A percentile compares a stretch with the other conserved stretches of the same genome.
These are phyloP conservation scores for Plagodis pulveraria DNA, from an alignment of 2,888 invertebrate species.

Conservation along the genomic window DNA sequence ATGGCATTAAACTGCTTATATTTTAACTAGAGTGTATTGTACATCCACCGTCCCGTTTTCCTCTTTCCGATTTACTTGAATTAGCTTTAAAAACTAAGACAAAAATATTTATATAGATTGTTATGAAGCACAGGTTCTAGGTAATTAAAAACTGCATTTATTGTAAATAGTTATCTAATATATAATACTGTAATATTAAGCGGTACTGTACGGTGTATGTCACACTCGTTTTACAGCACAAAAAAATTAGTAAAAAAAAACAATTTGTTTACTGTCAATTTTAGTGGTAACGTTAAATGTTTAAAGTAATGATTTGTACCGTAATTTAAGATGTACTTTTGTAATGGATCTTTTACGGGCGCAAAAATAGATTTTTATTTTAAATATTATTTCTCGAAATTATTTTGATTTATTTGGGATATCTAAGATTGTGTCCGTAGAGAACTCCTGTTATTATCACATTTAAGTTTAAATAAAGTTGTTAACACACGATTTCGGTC, in stretches of 20 bases:
- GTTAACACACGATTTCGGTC: slow-evolving; percentile 71
- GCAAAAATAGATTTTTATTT: slow-evolving; percentile 23
- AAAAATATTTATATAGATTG: slow-evolving; percentile 83
- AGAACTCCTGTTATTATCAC: slow-evolving; percentile 37
- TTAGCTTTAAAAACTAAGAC: slow-evolving; percentile 76
- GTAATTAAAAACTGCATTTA: slow-evolving; percentile 80
- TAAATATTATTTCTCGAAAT: not conserved
- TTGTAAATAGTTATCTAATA: slow-evolving; percentile 77
- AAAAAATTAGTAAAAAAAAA: slow-evolving; percentile 75
- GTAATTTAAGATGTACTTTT: slow-evolving; percentile 45
- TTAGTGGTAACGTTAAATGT: slow-evolving; percentile 74
- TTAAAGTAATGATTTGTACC: slow-evolving; percentile 71
- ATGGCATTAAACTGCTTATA: slow-evolving; percentile 62
- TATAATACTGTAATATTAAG: slow-evolving; percentile 66
- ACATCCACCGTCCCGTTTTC: slow-evolving; percentile 83
- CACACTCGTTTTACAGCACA: slow-evolving; percentile 85
- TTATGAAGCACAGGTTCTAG: slow-evolving; percentile 84
- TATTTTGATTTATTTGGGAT: slow-evolving; percentile 12
- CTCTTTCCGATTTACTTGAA: slow-evolving; percentile 77
- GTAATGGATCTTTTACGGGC: slow-evolving; percentile 42
- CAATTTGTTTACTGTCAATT: slow-evolving; percentile 82
- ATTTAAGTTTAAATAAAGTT: slow-evolving; percentile 57
- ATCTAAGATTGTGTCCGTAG: slow-evolving; percentile 43
- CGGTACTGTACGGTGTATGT: slow-evolving; percentile 76
- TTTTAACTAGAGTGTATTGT: slow-evolving; percentile 70